Evolutionary conservation across 2,888 invertebrate species (phyloP).

Genomic region (Ophraella communa): DNA sequence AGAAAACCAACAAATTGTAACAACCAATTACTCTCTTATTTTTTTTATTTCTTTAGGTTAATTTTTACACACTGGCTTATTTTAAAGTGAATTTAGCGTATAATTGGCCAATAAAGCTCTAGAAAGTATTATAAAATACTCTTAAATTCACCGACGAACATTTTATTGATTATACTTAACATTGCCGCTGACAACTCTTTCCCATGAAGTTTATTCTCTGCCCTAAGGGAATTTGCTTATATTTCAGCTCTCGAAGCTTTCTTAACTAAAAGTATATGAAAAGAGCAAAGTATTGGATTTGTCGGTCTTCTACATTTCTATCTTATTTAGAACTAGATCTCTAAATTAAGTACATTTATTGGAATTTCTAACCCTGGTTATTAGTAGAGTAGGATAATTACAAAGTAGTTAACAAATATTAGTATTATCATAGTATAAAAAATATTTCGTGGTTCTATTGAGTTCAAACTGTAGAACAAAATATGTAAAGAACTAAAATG

Average conservation of each 20-base stretch:
- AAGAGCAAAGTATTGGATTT: slow-evolving; percentile 50
- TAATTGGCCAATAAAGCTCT: slow-evolving; percentile 45
- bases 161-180: slow-evolving; percentile 55
- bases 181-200: slow-evolving; percentile 58
- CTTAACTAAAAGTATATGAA: slow-evolving; percentile 51
- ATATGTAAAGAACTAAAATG: too few species aligned
- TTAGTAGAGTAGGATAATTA: too few species aligned
- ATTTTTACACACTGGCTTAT: background rate
- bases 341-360: too few species aligned
- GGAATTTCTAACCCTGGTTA: too few species aligned
- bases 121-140: slow-evolving; percentile 51
- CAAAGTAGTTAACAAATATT: too few species aligned
- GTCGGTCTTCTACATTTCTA: slow-evolving; percentile 55
- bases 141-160: slow-evolving; percentile 41
- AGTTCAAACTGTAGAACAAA: too few species aligned
- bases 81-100: slow-evolving; percentile 37
- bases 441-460: too few species aligned
- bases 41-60: background rate
- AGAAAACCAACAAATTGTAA: too few species aligned
- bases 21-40: background rate
- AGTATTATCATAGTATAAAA: too few species aligned
- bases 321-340: too few species aligned
- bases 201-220: slow-evolving; percentile 55
- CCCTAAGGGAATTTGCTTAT: slow-evolving; percentile 55
- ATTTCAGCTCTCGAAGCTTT: slow-evolving; percentile 54